Percentiles rank a stretch among this genome's conserved stretches.
These are phyloP conservation scores for Corythornis cristatus DNA, from an alignment of 2,113 vertebrate genomes.

Conservation along the genomic window DNA sequence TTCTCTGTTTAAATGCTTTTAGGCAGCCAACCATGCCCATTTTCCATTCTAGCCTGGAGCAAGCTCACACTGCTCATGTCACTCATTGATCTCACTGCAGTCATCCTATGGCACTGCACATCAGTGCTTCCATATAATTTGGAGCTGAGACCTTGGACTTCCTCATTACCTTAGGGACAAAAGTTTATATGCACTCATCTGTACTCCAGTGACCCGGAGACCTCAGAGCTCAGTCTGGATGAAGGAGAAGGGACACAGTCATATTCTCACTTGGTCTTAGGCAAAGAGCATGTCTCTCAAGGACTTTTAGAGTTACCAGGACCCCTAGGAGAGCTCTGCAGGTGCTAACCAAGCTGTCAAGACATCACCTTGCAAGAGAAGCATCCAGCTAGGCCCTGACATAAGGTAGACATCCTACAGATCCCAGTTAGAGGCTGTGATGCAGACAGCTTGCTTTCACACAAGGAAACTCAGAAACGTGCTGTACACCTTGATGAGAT, in stretches of 20 bases:
- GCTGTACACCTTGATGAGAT: background rate
- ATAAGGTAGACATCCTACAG: background rate
- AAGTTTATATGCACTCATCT: background rate
- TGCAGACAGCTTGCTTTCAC: background rate
- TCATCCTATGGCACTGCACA: background rate
- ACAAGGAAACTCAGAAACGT: background rate
- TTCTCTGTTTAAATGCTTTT: background rate
- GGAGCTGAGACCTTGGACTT: background rate
- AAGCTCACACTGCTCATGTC: background rate
- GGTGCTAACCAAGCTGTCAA: accelerated
- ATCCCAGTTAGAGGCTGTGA: background rate
- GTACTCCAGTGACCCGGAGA: background rate
- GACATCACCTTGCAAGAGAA: background rate
- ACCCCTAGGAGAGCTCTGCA: background rate
- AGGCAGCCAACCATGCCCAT: background rate
- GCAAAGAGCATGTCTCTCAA: background rate
- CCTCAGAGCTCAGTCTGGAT: background rate
- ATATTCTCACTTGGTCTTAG: background rate
- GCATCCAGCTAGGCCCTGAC: background rate
- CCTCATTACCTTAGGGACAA: background rate
- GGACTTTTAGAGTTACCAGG: background rate
- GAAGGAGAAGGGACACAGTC: background rate
- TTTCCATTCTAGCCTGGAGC: background rate
- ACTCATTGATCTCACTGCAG: background rate
- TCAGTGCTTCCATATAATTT: background rate